Base-by-base conservation (phyloP, 1,140 invertebrate species). In the Drosophila saltans region DNA sequence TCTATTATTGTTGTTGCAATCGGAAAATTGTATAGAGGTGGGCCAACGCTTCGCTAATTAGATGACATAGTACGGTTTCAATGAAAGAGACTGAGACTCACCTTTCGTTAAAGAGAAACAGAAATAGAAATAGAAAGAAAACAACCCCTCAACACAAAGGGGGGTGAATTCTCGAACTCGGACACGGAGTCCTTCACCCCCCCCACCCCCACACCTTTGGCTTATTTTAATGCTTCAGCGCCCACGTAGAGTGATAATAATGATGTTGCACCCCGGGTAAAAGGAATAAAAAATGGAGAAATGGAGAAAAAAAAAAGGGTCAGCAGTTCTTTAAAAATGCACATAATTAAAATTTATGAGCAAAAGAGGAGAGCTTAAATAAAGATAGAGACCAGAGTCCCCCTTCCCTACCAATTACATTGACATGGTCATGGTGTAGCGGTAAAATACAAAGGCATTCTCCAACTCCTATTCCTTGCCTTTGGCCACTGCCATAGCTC, bases 271-370 rank as follows among this genome's bases (percentile, higher is more conserved):
- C 45, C 68, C 40, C 60, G 10, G 68, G 21, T 52, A 10, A 8
- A 52, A 40, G 9, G 10, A 52, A 43, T n/a, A 43, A 7, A 43
- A 43, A 43, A 26, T 6, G 43, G 4, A 64, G 57, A 56, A 45
- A 55, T 9, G 28, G 10, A 52, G 8, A 8, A 24, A 7, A 16
- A 39, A 41, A 40, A 69, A 73, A 63, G 72, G 73, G 73, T 69
- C 73, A 61, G 33, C 33, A 40, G 33, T 58, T 66, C 75, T 75
- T 75, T 75, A 75, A 75, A 75, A 75, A 75, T 75, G 73, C 72
- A 75, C 72, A 75, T 75, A 75, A 75, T 75, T 75, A 75, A 75
- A 75, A 75, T 75, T 75, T 75, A 75, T 75, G 73, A 73, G 72
- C 70, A 52, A 52, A 52, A 52, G 21, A 52, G 21, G 21, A 33